phyloP scores from a whole-genome alignment of 1,140 invertebrate genomes.

The Dufourea novaeangliae region DNA sequence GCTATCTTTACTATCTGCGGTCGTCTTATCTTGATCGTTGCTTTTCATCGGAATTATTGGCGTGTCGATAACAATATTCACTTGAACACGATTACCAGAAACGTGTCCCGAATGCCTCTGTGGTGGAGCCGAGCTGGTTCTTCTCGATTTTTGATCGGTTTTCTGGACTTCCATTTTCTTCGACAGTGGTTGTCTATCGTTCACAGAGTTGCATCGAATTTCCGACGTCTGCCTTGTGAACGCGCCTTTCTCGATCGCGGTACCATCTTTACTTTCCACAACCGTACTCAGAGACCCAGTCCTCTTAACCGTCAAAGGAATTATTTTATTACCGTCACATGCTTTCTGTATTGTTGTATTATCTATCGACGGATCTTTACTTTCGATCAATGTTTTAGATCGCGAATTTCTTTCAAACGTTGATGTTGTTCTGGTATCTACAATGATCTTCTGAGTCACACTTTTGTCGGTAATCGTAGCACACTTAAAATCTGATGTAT shows the following conservation, averaged over 20 bases:
- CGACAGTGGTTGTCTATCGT: slow-evolving; percentile 17
- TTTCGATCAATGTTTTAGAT: neutral
- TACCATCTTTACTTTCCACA: neutral
- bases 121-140: slow-evolving; percentile 73
- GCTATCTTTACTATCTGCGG: slow-evolving; percentile 1
- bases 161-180: slow-evolving; percentile 16
- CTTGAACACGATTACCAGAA: slow-evolving; percentile 55
- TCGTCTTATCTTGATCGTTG: slow-evolving; percentile 20
- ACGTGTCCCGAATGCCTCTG: slow-evolving; percentile 58
- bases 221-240: neutral
- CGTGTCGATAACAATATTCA: slow-evolving; percentile 72
- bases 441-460: neutral
- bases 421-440: neutral
- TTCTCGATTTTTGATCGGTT: slow-evolving; percentile 48
- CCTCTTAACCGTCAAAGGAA: neutral
- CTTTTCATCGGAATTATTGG: neutral
- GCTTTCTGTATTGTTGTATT: neutral
- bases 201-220: slow-evolving; percentile 16
- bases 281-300: neutral
- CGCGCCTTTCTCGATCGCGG: neutral
- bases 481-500: neutral
- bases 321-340: neutral
- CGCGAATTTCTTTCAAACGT: neutral
- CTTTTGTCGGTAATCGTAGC: neutral
- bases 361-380: neutral